Evolutionary conservation across 2,888 invertebrate species (phyloP), one percentile per base, ranked within the genome.

Genomic region (Cistogaster globosa): DNA sequence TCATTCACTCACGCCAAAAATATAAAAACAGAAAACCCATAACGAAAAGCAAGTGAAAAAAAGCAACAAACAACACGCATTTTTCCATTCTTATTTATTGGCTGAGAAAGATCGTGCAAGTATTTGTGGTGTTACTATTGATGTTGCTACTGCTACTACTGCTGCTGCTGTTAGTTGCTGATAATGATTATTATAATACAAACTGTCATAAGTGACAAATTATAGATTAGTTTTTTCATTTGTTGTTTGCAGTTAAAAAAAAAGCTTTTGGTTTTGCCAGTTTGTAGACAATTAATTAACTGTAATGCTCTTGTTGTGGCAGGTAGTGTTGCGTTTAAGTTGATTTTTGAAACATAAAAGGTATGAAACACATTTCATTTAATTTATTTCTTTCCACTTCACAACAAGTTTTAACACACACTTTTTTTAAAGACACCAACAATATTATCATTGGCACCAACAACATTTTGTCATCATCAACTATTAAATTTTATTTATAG

Each of bases 171-270:
- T 53, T 22, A 38, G 45, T 22, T 20, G 55, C 16, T 71, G 65
- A 78, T 83, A 67, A 78, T 62, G 60, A 78, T 83, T 74, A 78
- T 83, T 78, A 83, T 83, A 77, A 83, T 83, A 78, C 57, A 72
- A 83, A 83, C 83, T 77, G 83, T 83, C 83, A 83, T 83, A 83
- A 77, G 74, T 83, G 83, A 83, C 83, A 78, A 83, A 78, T 83
- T 83, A 68, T 62, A 78, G 83, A 78, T 83, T 67, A 83, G 71
- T 78, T 74, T 57, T 45, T 82, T 62, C 20, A 32, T 55, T 74
- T 60, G n/a, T 32, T 32, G 32, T 32, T 32, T 32, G 32, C 6
- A 32, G 32, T 32, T 32, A 5, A 6, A 32, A 32, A 32, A 53
- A 53, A 22, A 53, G 42, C 22, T 53, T 71, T 57, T 69, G 69